Evolutionary conservation across 2,113 vertebrate genomes (phyloP).

Genomic region (Notothenia rossii): DNA sequence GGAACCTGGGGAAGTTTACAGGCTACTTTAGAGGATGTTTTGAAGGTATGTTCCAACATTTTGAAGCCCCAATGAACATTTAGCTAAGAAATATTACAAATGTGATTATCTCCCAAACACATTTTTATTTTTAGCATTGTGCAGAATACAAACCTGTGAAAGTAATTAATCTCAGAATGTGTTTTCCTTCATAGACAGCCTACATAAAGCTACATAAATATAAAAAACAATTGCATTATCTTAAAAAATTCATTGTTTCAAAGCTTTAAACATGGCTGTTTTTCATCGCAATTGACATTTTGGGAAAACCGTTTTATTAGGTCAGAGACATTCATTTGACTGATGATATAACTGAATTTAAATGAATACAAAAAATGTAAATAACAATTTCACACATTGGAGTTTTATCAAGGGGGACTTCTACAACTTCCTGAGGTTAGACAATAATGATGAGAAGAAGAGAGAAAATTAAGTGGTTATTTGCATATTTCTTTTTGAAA

Average conservation of each 20-base stretch:
- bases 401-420: not conserved
- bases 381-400: too few species aligned
- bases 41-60: not conserved
- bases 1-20: not conserved
- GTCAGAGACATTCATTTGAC: not conserved
- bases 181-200: not conserved
- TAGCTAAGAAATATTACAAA: not conserved
- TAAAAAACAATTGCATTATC: not conserved
- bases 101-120: not conserved
- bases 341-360: not conserved
- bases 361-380: not conserved
- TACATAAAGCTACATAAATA: not conserved
- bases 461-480: constrained; percentile 5
- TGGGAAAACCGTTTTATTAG: not conserved
- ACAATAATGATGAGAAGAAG: not conserved
- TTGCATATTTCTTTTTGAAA: constrained; percentile 18
- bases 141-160: not conserved
- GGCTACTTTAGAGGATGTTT: not conserved
- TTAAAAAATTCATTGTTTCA: too few species aligned
- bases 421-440: not conserved
- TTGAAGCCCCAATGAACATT: not conserved
- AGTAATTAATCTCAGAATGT: not conserved
- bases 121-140: not conserved
- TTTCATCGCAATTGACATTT: not conserved
- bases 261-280: not conserved